Evolutionary conservation across 2,113 vertebrate species (phyloP), one percentile per base, ranked within the genome.

Genomic region (Zosterops hypoxanthus): DNA sequence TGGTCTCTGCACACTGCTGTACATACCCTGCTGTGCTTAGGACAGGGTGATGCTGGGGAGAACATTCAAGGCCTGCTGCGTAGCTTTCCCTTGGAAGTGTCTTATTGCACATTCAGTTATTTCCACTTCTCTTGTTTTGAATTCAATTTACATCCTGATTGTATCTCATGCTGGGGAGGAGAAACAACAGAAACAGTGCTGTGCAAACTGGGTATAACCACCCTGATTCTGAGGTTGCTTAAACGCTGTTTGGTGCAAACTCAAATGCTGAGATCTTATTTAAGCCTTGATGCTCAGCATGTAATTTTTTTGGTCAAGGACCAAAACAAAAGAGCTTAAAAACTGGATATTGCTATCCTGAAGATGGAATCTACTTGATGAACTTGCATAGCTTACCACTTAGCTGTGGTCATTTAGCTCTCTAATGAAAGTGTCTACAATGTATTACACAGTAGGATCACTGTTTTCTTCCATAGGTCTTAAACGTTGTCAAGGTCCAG

Each of bases 1-100:
- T 70, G 92, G 68, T 79, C 90, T 85, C 42, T 20, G 63, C 92
- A 52, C 94, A 49, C n/a, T 8, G 66, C 88, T 94, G 93, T 92
- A 88, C 93, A 71, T 91, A 47, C 93, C 0, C 19, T 91, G 26
- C 82, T 96, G 66, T 73, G 56, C 92, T 95, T 77, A 82, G 14
- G 15, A 66, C 56, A 72, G 84, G 88, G 66, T 69, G 76, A 90
- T 97, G 92, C 93, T 96, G 44, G 64, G 72, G 70, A 82, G 52
- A 52, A 78, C 61, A 84, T 76, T 34, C 69, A 46, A 90, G 69
- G 85, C 73, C 80, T 92, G 83, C 72, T 82, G 60, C 23, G 9
- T 60, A 69, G 49, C 39, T 84, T 88, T 86, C 22, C 53, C 78
- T 80, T 90, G 75, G 63, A 85, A 87, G 61, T 66, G 46, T 94